Base-by-base conservation (phyloP, 2,888 invertebrate genomes). In the Drosophila anomalata region DNA sequence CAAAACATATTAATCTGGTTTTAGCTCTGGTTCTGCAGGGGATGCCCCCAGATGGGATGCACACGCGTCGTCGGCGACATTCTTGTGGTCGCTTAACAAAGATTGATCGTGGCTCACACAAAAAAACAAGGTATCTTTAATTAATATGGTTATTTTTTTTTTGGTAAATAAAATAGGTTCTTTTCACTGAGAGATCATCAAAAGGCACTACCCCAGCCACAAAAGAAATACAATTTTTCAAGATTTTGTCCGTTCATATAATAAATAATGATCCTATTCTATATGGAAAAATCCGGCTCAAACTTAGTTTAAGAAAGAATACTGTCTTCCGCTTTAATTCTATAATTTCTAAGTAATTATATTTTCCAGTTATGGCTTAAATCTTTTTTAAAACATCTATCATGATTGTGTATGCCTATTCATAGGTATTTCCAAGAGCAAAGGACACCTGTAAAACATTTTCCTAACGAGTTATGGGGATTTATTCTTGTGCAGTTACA, bases 1-100 rank as follows among this genome's bases (percentile, higher is more conserved):
- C 3, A 31, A 20, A 41, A 50, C 46, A 39, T 44, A 56, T 48
- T 29, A 54, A 76, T 44, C 79, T 57, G 71, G 36, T 36, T 36
- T 36, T n/a, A 14, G 41, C 17, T 42, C 4, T 3, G 41, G 77
- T 79, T 75, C 55, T 65, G 33, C 20, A 29, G 65, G 73, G 75
- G 74, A 77, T 63, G 44, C 61, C 57, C 79, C 46, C 44, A 44
- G 44, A 22, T 44, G 41, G 17, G 31, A 48, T 62, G 61, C 61
- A 29, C 61, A 29, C 66, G 57, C 71, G 69, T 46, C 20, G 26
- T 33, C 20, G 24, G 17, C 47, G 80, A 78, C 78, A 86, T 83
- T 86, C 63, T 53, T 69, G 73, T 24, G 71, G 63, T 69, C 33
- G 20, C 17, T 42, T 41, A 33, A 42, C 42, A 31, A 11, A 57